These are phyloP conservation scores for Panthera tigris DNA, from an alignment of 2,113 vertebrate genomes.

Conservation along the genomic window DNA sequence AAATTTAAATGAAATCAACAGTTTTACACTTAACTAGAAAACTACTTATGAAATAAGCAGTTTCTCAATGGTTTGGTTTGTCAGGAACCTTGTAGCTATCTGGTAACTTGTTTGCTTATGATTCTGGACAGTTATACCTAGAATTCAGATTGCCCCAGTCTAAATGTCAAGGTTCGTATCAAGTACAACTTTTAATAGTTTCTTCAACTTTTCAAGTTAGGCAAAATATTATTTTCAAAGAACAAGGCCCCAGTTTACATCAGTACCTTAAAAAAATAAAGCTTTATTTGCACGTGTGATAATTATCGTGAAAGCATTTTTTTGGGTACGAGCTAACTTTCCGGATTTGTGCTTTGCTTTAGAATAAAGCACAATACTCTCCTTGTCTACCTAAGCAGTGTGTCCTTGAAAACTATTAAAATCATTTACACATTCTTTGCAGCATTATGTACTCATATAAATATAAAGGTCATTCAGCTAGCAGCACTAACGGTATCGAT, in stretches of 20 bases:
- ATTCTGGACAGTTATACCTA: conserved; percentile 53
- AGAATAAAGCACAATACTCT: background rate
- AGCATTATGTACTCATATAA: background rate
- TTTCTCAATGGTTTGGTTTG: conserved; percentile 66
- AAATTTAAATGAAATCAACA: background rate
- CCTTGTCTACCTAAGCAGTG: conserved; percentile 15
- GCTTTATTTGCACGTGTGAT: conserved; percentile 14
- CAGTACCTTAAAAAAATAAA: background rate
- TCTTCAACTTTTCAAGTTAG: conserved; percentile 70
- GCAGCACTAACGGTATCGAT: background rate
- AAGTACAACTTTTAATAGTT: conserved; percentile 58
- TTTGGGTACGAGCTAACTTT: conserved; percentile 13
- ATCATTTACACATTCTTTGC: conserved; percentile 37
- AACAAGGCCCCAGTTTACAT: conserved; percentile 62
- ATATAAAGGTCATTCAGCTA: background rate
- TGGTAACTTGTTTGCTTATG: conserved; percentile 57
- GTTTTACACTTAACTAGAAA: background rate
- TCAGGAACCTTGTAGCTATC: conserved; percentile 53
- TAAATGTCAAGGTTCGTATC: conserved; percentile 69
- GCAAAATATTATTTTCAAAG: conserved; percentile 58
- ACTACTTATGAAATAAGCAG: background rate
- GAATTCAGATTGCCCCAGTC: conserved; percentile 43
- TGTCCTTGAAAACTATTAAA: conserved; percentile 59
- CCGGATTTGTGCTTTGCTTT: conserved; percentile 47
- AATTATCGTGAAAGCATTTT: conserved; percentile 45